Conservation (phyloP, 2,888 invertebrate genomes). For the Drosophila multiciliata region DNA sequence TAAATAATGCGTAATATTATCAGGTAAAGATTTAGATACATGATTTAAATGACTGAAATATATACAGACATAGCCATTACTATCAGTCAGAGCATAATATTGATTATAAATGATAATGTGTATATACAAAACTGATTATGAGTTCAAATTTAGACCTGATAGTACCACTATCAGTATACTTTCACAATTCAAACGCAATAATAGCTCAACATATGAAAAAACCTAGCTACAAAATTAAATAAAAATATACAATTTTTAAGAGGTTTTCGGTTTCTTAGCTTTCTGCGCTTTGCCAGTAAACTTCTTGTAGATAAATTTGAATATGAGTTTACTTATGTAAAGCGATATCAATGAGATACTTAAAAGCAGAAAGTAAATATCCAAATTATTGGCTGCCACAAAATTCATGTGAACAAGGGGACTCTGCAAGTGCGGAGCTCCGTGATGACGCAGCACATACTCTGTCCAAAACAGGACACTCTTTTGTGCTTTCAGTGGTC, state of each 20-base stretch:
- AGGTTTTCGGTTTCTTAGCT: slow-evolving; percentile 3
- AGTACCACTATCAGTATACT: background rate
- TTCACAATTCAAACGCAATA: background rate
- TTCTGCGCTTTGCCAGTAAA: background rate
- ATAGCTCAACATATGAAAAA: background rate
- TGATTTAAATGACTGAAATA: background rate
- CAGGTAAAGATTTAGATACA: background rate
- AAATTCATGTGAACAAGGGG: slow-evolving; percentile 85
- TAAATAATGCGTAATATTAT: background rate
- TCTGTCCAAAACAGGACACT: slow-evolving; percentile 87
- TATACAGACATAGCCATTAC: no score
- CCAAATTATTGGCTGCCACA: slow-evolving; percentile 85
- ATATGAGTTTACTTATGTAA: slow-evolving; percentile 2
- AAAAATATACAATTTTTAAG: background rate
- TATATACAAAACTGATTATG: background rate
- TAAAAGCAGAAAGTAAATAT: slow-evolving; percentile 81
- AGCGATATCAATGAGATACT: background rate
- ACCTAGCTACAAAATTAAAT: background rate
- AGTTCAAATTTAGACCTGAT: background rate
- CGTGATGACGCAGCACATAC: slow-evolving; percentile 86
- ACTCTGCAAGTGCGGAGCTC: slow-evolving; percentile 86
- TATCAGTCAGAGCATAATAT: background rate
- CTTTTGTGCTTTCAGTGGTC: slow-evolving; percentile 86
- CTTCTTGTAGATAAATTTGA: slow-evolving; percentile 19
- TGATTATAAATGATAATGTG: background rate